Evolutionary conservation across 1,140 invertebrate genomes (phyloP), one percentile per base, ranked within the genome.

Genomic region (Druon quercuslanigerum): DNA sequence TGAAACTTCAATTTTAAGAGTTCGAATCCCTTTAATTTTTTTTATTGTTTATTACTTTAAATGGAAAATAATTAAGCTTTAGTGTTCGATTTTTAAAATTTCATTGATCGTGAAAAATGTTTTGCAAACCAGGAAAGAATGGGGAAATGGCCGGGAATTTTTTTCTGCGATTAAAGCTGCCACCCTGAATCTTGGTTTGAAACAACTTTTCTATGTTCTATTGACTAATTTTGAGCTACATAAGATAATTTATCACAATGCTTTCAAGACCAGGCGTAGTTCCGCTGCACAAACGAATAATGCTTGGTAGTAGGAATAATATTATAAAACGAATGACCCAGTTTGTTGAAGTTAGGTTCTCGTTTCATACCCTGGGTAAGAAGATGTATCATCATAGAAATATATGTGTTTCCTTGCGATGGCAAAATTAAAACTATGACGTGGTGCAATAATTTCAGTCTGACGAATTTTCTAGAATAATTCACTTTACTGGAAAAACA

Each of bases 321-420:
- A 85, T 83, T 85, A 82, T 83, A 79, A 87, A 85, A 87, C 74
- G 84, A 84, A 84, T 85, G 85, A 87, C 84, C 85, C 80, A 86
- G 79, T 84, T 87, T 87, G 81, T 80, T 51, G 73, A 82, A 80
- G 79, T 85, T 77, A 78, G 25, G 60, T 66, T 33, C 60, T 25
- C 60, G 25, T 33, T 66, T n/a, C 60, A 66, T 66, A 66, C 60
- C 25, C 33, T 66, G 60, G 60, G 33, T 46, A 66, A 66, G 60
- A 66, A 66, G 60, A 66, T 66, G 60, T 66, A 40, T 66, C 60
- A 66, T 66, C 60, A 33, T 66, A n/a, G 60, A 66, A 46, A 8
- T 66, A 66, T 66, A 56, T 13, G 60, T 66, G 16, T 66, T 66
- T 66, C 60, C 60, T 66, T 66, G n/a, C 40, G 60, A 66, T 66